Conservation (phyloP, 1,140 invertebrate species). For the Ridgeia piscesae region DNA sequence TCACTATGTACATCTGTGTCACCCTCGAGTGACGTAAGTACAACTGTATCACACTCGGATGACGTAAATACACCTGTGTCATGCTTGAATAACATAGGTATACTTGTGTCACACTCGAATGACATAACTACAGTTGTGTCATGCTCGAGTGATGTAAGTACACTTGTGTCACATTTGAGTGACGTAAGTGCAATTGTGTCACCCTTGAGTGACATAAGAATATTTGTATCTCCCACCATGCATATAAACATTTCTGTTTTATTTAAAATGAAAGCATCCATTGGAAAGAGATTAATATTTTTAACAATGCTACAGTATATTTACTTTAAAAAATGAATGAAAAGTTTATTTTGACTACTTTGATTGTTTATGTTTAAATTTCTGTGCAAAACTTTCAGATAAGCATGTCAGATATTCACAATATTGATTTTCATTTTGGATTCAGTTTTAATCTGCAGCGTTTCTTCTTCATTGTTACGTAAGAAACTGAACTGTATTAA, state of each 20-base stretch:
- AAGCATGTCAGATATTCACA: neutral
- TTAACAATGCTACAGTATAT: neutral
- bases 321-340: neutral
- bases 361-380: neutral
- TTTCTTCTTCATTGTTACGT: no score
- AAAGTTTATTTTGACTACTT: neutral
- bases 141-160: no score
- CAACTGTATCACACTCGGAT: no score
- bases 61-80: no score
- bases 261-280: neutral
- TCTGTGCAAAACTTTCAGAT: neutral
- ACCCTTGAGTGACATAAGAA: no score
- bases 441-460: no score
- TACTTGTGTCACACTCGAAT: no score
- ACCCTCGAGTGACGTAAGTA: no score
- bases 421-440: no score
- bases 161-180: neutral
- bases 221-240: neutral
- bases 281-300: neutral
- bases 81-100: no score
- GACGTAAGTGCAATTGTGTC: neutral
- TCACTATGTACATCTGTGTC: no score
- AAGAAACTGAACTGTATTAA: neutral
- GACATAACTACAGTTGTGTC: no score
- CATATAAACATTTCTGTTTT: neutral